These are phyloP conservation scores for Jaculus jaculus DNA, from an alignment of 2,113 vertebrate genomes.

Conservation along the genomic window DNA sequence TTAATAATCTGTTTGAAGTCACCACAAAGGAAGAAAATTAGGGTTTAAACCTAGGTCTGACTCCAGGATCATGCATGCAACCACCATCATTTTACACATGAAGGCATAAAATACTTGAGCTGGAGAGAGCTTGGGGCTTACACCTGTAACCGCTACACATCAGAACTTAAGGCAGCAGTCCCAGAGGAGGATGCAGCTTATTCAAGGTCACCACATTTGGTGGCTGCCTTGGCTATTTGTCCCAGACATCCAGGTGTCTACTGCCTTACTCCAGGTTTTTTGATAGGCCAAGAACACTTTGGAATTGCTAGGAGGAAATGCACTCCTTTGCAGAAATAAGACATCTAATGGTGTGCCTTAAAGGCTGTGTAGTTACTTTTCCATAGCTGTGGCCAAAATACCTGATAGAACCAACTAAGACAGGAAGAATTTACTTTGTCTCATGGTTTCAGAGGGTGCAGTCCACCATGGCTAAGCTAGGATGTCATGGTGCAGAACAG, in stretches of 20 bases:
- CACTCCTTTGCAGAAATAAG: not conserved
- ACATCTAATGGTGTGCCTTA: not conserved
- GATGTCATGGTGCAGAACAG: too few species aligned
- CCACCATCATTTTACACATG: not conserved
- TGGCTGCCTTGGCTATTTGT: not conserved
- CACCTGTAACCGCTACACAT: not conserved
- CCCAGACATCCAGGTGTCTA: not conserved
- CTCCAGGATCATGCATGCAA: not conserved
- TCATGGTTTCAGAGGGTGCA: too few species aligned
- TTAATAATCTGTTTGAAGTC: not conserved
- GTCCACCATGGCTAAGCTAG: too few species aligned
- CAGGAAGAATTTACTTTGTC: too few species aligned
- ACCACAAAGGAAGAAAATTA: constrained; percentile 10
- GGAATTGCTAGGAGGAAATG: not conserved
- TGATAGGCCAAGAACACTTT: not conserved
- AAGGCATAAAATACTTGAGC: not conserved
- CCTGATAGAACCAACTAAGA: too few species aligned
- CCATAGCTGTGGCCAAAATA: too few species aligned
- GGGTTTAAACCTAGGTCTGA: not conserved
- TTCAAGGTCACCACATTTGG: not conserved
- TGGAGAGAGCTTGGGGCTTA: not conserved
- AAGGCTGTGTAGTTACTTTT: not conserved
- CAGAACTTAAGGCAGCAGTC: not conserved
- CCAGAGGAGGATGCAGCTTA: not conserved
- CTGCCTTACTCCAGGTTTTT: not conserved